Evolutionary conservation across 2,888 invertebrate species (phyloP).

Genomic region (Rhagophthalmus giganteus): DNA sequence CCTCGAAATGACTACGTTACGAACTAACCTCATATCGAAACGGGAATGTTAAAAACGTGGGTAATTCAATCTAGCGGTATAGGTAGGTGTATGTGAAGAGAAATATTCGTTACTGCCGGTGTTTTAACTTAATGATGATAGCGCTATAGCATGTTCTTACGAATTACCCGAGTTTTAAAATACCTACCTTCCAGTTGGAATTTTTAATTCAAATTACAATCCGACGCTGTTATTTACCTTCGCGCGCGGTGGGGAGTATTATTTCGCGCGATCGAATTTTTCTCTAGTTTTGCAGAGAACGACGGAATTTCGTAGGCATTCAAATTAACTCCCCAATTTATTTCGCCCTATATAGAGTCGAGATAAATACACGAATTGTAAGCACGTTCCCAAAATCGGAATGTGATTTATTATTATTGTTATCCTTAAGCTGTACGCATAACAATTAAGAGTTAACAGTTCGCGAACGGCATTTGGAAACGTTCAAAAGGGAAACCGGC

Average conservation of each 20-base stretch:
- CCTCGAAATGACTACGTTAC: background rate
- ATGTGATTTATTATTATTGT: background rate
- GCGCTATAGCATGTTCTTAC: slow-evolving; percentile 17
- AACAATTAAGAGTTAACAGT: background rate
- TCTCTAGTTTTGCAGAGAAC: background rate
- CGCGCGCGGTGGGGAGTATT: background rate
- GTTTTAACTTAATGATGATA: slow-evolving; percentile 21
- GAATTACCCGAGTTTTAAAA: slow-evolving; percentile 12
- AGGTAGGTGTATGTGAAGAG: background rate
- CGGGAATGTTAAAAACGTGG: background rate
- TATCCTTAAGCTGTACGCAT: background rate
- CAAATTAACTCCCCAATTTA: slow-evolving; percentile 8
- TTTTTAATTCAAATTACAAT: slow-evolving; percentile 8
- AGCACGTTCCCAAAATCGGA: background rate
- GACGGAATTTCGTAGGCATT: slow-evolving; percentile 7
- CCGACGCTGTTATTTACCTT: slow-evolving; percentile 5
- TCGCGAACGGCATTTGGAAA: background rate
- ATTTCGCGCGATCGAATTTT: background rate
- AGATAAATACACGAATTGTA: background rate
- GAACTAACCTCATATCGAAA: background rate
- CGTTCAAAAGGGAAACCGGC: background rate
- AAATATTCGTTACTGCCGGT: slow-evolving; percentile 4
- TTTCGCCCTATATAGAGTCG: background rate
- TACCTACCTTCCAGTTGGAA: slow-evolving; percentile 5
- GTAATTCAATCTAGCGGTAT: background rate